Evolutionary conservation across 2,888 invertebrate species (phyloP), one percentile per base, ranked within the genome.

Genomic region (Gymnosoma rotundatum): DNA sequence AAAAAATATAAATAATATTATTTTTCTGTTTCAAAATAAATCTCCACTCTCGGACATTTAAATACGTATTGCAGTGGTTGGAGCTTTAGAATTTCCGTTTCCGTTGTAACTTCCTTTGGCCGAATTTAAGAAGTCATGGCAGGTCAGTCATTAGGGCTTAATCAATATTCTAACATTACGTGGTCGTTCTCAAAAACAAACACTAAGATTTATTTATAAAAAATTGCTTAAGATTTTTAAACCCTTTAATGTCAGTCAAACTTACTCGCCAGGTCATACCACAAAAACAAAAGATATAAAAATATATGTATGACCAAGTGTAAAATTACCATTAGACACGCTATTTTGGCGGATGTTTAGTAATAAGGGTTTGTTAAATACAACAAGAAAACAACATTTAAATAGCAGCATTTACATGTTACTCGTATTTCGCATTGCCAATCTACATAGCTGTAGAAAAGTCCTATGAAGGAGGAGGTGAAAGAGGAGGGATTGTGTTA

Each of bases 251-350:
- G 64, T 60, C 36, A 42, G 42, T 42, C 42, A 76, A 74, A 45
- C 50, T 45, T 58, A 20, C 14, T 20, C 42, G 48, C 12, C 12
- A 72, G 52, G n/a, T 20, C 38, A 10, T n/a, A 32, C 42, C 50
- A 38, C n/a, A 69, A 10, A n/a, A 18, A 50, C 20, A 61, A 66
- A 74, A 32, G 7, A 32, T 32, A 32, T 32, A 32, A 32, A 32
- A 32, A 32, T 32, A 32, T 32, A 32, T 5, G 45, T 32, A 32
- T 5, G 45, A 32, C 64, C 63, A 74, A 81, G 86, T 87, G 86
- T 87, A 87, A 88, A 87, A 88, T 87, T 87, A 84, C 87, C 86
- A 42, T 80, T 83, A 83, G 86, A 86, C 88, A 88, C 86, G 88
- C 87, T 60, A 88, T 84, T 86, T 75, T 76, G 86, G 73, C 87